A percentile compares a stretch with the other conserved stretches of the same genome.
Evolutionary conservation across 1,140 invertebrate genomes (phyloP).

Genomic region (Drosophila insularis): DNA sequence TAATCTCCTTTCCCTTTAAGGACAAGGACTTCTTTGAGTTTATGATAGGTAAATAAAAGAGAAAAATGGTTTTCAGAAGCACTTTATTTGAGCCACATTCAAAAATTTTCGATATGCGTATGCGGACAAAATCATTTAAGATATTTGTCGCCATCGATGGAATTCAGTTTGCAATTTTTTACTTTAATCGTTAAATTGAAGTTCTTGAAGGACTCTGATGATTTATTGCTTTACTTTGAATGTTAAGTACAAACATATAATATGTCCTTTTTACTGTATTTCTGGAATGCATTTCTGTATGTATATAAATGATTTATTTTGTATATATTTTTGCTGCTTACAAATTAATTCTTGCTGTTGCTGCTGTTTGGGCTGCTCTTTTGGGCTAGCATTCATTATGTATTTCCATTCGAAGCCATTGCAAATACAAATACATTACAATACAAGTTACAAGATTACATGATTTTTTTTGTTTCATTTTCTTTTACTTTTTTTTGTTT

Average conservation of each 20-base stretch:
- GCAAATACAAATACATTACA: constrained; percentile 36
- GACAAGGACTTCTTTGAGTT: not conserved
- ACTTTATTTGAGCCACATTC: not conserved
- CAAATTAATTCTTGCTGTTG: constrained; percentile 27
- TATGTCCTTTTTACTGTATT: constrained; percentile 5
- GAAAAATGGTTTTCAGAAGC: not conserved
- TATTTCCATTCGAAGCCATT: constrained; percentile 38
- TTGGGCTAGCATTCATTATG: not conserved
- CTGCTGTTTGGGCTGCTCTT: no score
- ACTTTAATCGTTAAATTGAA: no score
- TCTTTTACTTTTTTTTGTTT: not conserved
- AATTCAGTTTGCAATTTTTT: no score
- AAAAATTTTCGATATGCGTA: not conserved
- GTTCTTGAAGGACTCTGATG: not conserved
- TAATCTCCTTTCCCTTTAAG: not conserved
- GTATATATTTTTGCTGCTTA: constrained; percentile 44
- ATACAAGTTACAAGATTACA: constrained; percentile 35
- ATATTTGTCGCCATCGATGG: no score
- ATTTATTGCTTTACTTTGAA: not conserved
- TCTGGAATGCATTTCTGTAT: constrained; percentile 17
- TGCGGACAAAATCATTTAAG: no score
- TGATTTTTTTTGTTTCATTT: not conserved
- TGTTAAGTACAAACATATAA: not conserved
- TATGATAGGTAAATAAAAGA: not conserved
- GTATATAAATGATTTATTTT: constrained; percentile 13